Percentiles rank a stretch among this genome's conserved stretches.
phyloP scores from a whole-genome alignment of 1,140 invertebrate genomes.

The Drosophila miranda region DNA sequence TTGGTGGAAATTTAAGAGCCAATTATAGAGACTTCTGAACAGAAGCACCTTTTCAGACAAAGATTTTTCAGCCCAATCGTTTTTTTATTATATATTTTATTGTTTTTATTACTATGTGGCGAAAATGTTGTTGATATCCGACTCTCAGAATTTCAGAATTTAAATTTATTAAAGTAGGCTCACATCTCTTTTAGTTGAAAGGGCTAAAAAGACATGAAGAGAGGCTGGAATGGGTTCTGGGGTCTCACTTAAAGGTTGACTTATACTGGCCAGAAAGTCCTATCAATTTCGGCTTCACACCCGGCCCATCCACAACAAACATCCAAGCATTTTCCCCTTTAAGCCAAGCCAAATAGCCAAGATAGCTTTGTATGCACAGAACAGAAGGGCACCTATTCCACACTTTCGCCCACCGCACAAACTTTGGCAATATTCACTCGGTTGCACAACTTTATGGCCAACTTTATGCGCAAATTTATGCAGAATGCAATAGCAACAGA shows the following conservation, averaged over 20 bases:
- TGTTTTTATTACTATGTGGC: too few species aligned
- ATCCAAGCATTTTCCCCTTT: constrained; percentile 20
- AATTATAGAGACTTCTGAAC: too few species aligned
- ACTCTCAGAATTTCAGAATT: too few species aligned
- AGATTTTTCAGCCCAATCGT: too few species aligned
- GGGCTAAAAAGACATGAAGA: too few species aligned
- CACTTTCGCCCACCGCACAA: constrained; percentile 34
- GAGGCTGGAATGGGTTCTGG: neutral
- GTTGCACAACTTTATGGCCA: constrained; percentile 29
- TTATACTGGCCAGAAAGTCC: constrained; percentile 4
- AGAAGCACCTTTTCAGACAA: too few species aligned
- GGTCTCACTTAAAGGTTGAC: constrained; percentile 12
- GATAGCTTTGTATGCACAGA: constrained; percentile 43
- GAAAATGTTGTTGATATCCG: too few species aligned
- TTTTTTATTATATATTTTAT: too few species aligned
- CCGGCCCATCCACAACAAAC: constrained; percentile 57
- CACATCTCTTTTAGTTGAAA: neutral
- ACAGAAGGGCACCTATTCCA: constrained; percentile 16
- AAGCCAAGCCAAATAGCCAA: constrained; percentile 40
- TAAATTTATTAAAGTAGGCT: too few species aligned
- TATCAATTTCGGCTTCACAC: constrained; percentile 27
- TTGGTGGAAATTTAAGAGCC: constrained; percentile 1
- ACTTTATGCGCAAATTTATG: constrained; percentile 58
- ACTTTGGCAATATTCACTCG: constrained; percentile 75
- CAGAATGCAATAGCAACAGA: constrained; percentile 59